A percentile compares a stretch with the other conserved stretches of the same genome.
Conservation (phyloP, 2,888 invertebrate species). For the Epistrophe eligans region DNA sequence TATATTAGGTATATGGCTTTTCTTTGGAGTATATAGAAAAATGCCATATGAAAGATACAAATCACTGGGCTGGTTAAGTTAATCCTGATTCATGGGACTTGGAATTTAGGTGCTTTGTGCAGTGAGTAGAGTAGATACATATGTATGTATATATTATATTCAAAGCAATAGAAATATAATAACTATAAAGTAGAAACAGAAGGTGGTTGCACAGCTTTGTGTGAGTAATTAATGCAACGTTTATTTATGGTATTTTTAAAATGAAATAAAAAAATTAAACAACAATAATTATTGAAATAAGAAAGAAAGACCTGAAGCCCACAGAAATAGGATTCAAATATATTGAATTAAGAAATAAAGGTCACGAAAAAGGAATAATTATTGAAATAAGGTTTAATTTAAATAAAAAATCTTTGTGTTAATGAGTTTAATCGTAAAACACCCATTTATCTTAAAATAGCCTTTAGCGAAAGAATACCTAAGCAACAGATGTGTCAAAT, state of each 20-base stretch:
- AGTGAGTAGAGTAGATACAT: too few species aligned
- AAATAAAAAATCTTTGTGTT: not conserved
- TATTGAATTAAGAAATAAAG: too few species aligned
- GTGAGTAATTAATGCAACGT: slow-evolving; percentile 47
- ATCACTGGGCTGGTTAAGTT: slow-evolving; percentile 70
- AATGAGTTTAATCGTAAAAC: not conserved
- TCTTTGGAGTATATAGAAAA: slow-evolving; percentile 24
- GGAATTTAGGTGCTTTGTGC: slow-evolving; percentile 54
- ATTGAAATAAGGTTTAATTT: not conserved
- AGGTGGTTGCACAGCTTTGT: slow-evolving; percentile 42
- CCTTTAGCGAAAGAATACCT: too few species aligned
- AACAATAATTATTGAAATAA: not conserved
- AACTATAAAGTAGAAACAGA: slow-evolving; percentile 24
- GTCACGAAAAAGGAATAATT: too few species aligned
- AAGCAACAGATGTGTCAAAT: too few species aligned
- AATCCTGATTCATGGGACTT: slow-evolving; percentile 69
- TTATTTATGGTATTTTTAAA: slow-evolving; percentile 28
- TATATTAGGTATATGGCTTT: slow-evolving; percentile 28
- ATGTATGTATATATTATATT: slow-evolving; percentile 1
- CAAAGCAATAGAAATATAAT: not conserved
- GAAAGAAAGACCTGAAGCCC: too few species aligned
- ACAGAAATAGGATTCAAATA: too few species aligned
- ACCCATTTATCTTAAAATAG: not conserved
- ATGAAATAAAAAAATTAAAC: slow-evolving; percentile 40
- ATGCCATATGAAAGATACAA: slow-evolving; percentile 71